These are phyloP conservation scores for Palythoa caribaeorum DNA, from an alignment of 92 coral and sea anemone genomes.

Conservation along the genomic window DNA sequence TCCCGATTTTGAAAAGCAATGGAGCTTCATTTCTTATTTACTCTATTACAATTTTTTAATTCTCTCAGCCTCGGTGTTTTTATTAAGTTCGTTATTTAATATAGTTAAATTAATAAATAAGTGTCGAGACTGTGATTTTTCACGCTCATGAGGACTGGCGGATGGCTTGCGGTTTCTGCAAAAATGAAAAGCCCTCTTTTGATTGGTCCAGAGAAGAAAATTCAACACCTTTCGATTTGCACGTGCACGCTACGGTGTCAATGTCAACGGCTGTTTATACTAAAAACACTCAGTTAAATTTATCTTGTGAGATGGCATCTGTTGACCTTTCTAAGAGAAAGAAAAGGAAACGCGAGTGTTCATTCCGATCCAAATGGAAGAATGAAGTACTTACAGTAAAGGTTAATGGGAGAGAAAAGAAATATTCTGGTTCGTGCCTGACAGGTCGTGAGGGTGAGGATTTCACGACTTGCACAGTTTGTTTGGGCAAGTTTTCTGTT, in stretches of 20 bases:
- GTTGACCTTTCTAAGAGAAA: conserved; percentile 9
- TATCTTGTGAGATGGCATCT: conserved; percentile 22
- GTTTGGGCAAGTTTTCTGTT: conserved; percentile 8
- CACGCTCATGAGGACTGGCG: no score
- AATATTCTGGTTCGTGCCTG: conserved; percentile 32
- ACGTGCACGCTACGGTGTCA: conserved; percentile 22
- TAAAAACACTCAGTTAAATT: no score
- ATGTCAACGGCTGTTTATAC: conserved; percentile 10
- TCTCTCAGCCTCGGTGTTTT: no score
- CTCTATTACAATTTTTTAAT: no score
- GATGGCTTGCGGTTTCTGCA: no score
- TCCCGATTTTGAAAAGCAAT: no score
- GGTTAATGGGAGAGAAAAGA: background rate
- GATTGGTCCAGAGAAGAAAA: no score
- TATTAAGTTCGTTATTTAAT: no score
- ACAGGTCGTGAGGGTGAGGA: conserved; percentile 27
- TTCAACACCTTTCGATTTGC: conserved; percentile 14
- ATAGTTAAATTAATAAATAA: no score
- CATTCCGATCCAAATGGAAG: conserved; percentile 18
- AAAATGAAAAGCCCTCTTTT: no score
- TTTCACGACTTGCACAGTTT: conserved; percentile 19
- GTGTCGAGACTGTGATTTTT: no score
- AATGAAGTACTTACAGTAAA: background rate
- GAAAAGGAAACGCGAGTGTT: conserved; percentile 21
- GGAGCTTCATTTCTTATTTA: no score